Base-by-base conservation (phyloP, 2,113 vertebrate genomes). In the Rynchops niger region DNA sequence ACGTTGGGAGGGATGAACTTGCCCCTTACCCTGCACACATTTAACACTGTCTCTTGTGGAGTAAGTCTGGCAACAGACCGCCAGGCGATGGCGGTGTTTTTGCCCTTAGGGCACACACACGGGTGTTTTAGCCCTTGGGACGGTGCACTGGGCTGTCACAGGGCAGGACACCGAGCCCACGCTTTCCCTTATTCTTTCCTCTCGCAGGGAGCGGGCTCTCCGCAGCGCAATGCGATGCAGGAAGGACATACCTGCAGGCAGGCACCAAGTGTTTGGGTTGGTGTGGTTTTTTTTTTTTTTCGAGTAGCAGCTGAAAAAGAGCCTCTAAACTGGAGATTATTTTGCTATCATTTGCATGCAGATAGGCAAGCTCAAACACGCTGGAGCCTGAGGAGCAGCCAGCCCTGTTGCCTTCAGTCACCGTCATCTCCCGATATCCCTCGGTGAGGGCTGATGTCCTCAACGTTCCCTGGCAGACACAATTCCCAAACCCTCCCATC, bases 391-490 rank as follows among this genome's bases (percentile, higher is more conserved):
- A 83, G 55, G 69, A 8, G 0, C 59, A 43, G 36, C 32, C 63
- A 49, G 42, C 55, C 34, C 47, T 15, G 18, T 14, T 82, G 69
- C 73, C 50, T 63, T 26, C 58, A 53, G 65, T 30, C 66, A 42
- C 58, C 11, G 1, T 29, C 27, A 2, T 38, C 53, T 62, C 69
- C 62, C 1, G 0, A 0, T 27, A 30, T 25, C 5, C 0, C 42
- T 73, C 5, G 0, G 3, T 8, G 77, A 42, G 70, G 42, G 36
- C 25, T 34, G 58, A 53, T 15, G 25, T 2, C 9, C 50, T 11
- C 40, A 25, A 6, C 10, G 32, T 61, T 55, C 30, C 55, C 70
- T 32, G 15, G 14, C n/a, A 83, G 49, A 50, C 83, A 12, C 42
- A 45, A 62, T 47, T 83, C 50, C 79, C 84, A 59, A 90, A 29